A percentile compares a stretch with the other conserved stretches of the same genome.
Evolutionary conservation across 2,113 vertebrate species (phyloP).

Genomic region (Sceloporus tristichus): DNA sequence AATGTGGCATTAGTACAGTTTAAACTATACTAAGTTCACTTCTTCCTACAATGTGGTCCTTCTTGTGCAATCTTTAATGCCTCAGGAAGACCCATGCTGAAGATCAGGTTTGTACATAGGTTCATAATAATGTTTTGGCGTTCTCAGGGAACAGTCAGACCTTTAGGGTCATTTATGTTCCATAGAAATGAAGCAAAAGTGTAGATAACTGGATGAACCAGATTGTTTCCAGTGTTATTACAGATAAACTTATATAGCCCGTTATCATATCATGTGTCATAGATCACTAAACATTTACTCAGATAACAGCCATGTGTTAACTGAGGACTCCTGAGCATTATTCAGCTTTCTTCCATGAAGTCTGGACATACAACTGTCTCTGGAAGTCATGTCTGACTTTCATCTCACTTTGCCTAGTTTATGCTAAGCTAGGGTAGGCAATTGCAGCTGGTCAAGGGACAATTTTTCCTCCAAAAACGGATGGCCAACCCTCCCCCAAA

Average conservation of each 20-base stretch:
- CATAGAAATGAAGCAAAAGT: not conserved
- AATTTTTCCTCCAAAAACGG: too few species aligned
- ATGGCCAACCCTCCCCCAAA: too few species aligned
- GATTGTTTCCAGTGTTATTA: not conserved
- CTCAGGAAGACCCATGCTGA: not conserved
- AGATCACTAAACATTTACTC: not conserved
- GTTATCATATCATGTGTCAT: not conserved
- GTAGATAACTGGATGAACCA: not conserved
- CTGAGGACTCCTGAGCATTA: not conserved
- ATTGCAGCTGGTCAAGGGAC: too few species aligned
- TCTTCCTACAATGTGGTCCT: not conserved
- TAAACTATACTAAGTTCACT: not conserved
- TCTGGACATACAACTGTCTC: constrained; percentile 1
- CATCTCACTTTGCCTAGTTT: too few species aligned
- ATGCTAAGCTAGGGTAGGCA: too few species aligned
- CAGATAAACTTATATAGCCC: not conserved
- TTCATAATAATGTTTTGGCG: not conserved
- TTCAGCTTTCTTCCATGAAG: not conserved
- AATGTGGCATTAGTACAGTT: not conserved
- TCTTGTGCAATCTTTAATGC: not conserved
- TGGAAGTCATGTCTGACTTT: not conserved
- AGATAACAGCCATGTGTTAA: not conserved
- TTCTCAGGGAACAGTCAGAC: not conserved
- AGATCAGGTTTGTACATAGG: not conserved
- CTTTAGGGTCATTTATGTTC: not conserved